Evolutionary conservation across 2,797 vertebrate species (phyloP).

Genomic region (Ambastaia sidthimunki): DNA sequence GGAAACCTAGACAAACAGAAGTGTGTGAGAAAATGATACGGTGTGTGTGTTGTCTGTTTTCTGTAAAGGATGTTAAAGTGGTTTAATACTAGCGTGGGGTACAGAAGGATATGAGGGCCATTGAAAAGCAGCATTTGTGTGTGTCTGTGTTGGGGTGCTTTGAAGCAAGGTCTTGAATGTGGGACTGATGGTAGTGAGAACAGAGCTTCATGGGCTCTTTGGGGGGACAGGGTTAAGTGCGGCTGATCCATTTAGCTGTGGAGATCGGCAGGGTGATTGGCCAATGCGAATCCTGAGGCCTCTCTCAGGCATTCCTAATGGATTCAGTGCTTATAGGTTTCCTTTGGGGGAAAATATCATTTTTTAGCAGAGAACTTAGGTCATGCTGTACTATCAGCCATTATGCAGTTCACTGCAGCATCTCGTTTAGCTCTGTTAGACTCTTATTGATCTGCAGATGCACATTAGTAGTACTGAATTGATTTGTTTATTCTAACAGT

Average conservation of each 20-base stretch:
- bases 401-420: slow-evolving; percentile 37
- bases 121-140: slow-evolving; percentile 38
- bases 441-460: slow-evolving; percentile 48
- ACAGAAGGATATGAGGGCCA: slow-evolving; percentile 23
- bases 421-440: slow-evolving; percentile 53
- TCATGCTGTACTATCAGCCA: slow-evolving; percentile 31
- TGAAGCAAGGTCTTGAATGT: slow-evolving; percentile 48
- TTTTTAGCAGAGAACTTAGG: slow-evolving; percentile 38
- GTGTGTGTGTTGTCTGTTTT: slow-evolving; percentile 17
- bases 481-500: slow-evolving; percentile 55
- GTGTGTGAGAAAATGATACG: slow-evolving; percentile 17
- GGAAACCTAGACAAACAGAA: slow-evolving; percentile 27
- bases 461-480: slow-evolving; percentile 51
- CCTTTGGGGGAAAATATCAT: slow-evolving; percentile 49
- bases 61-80: slow-evolving; percentile 64
- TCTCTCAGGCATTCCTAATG: slow-evolving; percentile 41
- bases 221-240: slow-evolving; percentile 70
- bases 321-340: slow-evolving; percentile 44
- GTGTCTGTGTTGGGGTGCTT: slow-evolving; percentile 55
- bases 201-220: slow-evolving; percentile 71
- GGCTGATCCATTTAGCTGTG: slow-evolving; percentile 70
- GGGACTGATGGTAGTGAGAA: slow-evolving; percentile 55
- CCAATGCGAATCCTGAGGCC: slow-evolving; percentile 30
- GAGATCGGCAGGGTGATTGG: slow-evolving; percentile 52
- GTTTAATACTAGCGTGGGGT: slow-evolving; percentile 28